Evolutionary conservation across 2,113 vertebrate genomes (phyloP).

Genomic region (Siniperca chuatsi): DNA sequence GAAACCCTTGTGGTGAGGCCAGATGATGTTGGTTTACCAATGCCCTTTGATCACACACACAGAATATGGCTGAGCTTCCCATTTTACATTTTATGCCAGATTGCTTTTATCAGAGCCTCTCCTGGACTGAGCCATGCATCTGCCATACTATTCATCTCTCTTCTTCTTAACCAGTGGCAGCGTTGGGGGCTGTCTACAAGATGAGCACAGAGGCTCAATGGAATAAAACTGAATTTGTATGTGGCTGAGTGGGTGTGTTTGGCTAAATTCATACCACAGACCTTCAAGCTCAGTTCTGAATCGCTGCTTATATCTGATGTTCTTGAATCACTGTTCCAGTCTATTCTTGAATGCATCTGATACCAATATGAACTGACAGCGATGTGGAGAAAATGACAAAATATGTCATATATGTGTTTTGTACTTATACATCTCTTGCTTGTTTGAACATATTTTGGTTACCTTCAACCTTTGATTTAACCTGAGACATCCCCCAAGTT

Average conservation of each 20-base stretch:
- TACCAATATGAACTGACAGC: constrained; percentile 44
- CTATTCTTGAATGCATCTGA: constrained; percentile 66
- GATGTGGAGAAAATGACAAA: constrained; percentile 28
- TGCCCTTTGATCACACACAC: constrained; percentile 53
- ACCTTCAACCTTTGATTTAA: constrained; percentile 6
- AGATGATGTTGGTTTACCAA: constrained; percentile 57
- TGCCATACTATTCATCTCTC: constrained; percentile 37
- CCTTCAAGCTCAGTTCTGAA: constrained; percentile 49
- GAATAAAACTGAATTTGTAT: constrained; percentile 60
- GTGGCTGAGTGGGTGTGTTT: constrained; percentile 63
- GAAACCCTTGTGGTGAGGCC: constrained; percentile 26
- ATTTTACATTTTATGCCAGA: constrained; percentile 43
- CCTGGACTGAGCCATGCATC: constrained; percentile 22
- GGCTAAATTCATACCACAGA: constrained; percentile 46
- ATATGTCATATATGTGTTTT: constrained; percentile 18
- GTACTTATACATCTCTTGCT: constrained; percentile 1
- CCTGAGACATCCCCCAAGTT: background rate
- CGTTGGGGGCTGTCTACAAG: constrained; percentile 24
- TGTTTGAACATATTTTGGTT: constrained; percentile 13
- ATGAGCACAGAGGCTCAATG: constrained; percentile 40
- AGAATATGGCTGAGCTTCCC: constrained; percentile 29
- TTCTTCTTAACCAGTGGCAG: constrained; percentile 33
- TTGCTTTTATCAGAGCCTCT: constrained; percentile 28
- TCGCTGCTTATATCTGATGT: constrained; percentile 61
- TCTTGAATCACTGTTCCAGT: constrained; percentile 55